phyloP scores from a whole-genome alignment of 2,888 invertebrate genomes.

The Drosophila suboccidentalis region DNA sequence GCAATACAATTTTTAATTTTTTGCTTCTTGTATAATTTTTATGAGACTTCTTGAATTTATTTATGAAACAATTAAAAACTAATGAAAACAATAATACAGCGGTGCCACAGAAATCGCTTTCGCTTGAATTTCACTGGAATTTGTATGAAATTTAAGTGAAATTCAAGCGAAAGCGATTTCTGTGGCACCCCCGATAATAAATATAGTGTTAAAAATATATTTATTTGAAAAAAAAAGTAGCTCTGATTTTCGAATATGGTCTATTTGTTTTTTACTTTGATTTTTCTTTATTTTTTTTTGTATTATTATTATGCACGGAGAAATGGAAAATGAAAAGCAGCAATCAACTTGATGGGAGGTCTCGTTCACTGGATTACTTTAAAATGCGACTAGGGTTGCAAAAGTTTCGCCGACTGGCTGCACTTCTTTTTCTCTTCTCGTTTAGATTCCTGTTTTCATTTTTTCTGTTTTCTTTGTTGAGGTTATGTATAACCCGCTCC shows the following conservation, averaged over 20 bases:
- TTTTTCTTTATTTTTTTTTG: neutral
- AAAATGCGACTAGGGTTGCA: slow-evolving; percentile 35
- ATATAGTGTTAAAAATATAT: too few species aligned
- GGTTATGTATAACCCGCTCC: slow-evolving; percentile 39
- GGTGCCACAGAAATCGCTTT: too few species aligned
- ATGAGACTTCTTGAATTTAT: too few species aligned
- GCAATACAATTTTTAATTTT: too few species aligned
- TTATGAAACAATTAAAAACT: too few species aligned
- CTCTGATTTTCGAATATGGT: neutral
- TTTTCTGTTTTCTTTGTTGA: slow-evolving; percentile 12
- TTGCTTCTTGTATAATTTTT: too few species aligned
- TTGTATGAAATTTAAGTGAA: too few species aligned
- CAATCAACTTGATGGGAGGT: slow-evolving; percentile 8
- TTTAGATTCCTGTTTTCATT: slow-evolving; percentile 6
- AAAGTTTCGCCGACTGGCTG: slow-evolving; percentile 15
- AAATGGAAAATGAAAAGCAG: slow-evolving; percentile 12
- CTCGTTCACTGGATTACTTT: slow-evolving; percentile 5
- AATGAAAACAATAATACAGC: too few species aligned
- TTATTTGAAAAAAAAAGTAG: neutral
- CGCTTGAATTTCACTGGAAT: too few species aligned
- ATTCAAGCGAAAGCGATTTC: too few species aligned
- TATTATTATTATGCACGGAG: neutral
- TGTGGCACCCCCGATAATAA: too few species aligned
- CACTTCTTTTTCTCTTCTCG: neutral
- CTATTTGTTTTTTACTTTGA: too few species aligned